A percentile compares a stretch with the other conserved stretches of the same genome.
Evolutionary conservation across 2,797 vertebrate genomes (phyloP).

Genomic region (Alectoris magna): DNA sequence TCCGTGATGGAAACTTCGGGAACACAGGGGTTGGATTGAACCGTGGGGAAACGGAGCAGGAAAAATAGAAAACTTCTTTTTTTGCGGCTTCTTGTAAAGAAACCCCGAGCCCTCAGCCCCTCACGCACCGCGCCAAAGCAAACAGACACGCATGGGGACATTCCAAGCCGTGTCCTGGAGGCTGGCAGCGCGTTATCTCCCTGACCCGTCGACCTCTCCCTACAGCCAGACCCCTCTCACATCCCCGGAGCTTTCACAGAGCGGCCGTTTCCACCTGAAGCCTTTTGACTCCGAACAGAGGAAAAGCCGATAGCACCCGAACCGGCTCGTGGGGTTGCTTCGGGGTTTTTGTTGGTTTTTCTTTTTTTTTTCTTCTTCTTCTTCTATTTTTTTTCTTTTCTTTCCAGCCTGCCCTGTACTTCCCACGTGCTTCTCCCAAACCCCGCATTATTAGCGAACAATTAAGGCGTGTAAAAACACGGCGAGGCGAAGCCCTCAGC

Average conservation of each 20-base stretch:
- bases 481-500: neutral
- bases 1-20: slow-evolving; percentile 21
- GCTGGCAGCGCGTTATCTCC: neutral
- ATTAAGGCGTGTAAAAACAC: slow-evolving; percentile 40
- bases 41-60: neutral
- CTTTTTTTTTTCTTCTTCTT: neutral
- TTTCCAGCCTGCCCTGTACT: neutral
- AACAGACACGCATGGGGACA: neutral
- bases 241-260: neutral
- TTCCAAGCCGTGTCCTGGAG: neutral
- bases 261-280: slow-evolving; percentile 3
- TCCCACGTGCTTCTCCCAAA: slow-evolving; percentile 21
- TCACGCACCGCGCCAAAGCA: rapidly evolving
- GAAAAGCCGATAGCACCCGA: neutral
- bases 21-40: neutral
- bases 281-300: neutral
- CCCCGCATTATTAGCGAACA: neutral
- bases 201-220: neutral
- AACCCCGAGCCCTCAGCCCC: neutral
- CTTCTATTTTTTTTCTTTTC: neutral
- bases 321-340: neutral
- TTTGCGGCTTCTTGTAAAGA: neutral
- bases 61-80: neutral
- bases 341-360: neutral
- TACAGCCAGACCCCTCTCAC: neutral